Evolutionary conservation across 1,140 invertebrate species (phyloP).

Genomic region (Trialeurodes vaporariorum): DNA sequence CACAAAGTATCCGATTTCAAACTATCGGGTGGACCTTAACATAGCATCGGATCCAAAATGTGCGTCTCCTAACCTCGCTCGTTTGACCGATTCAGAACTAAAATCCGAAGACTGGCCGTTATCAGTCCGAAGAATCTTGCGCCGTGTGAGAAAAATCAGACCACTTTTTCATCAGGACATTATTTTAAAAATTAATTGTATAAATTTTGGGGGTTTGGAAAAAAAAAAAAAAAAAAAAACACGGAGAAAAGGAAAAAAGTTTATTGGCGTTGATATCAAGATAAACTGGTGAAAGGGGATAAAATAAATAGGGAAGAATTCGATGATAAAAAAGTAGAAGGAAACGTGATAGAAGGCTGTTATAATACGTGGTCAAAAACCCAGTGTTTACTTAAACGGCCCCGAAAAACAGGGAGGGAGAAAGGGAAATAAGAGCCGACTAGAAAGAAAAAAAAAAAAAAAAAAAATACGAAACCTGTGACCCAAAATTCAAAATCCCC

Average conservation of each 20-base stretch:
- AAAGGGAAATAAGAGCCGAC: not conserved
- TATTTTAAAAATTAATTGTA: not conserved
- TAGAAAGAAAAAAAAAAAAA: too few species aligned
- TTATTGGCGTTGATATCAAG: not conserved
- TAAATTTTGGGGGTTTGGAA: too few species aligned
- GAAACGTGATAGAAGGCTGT: too few species aligned
- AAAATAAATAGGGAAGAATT: not conserved
- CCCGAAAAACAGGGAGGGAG: too few species aligned
- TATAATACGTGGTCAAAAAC: not conserved
- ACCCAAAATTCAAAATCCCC: not conserved
- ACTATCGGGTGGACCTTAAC: too few species aligned
- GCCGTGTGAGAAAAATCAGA: not conserved
- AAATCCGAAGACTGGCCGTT: too few species aligned
- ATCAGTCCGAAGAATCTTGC: not conserved
- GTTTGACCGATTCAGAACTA: not conserved
- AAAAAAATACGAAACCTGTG: not conserved
- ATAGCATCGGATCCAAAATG: too few species aligned
- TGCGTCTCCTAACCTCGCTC: too few species aligned
- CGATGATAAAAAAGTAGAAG: too few species aligned
- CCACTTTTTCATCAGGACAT: not conserved
- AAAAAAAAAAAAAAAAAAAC: too few species aligned
- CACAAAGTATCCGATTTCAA: too few species aligned
- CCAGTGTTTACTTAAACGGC: too few species aligned
- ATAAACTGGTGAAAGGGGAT: not conserved
- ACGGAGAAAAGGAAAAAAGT: not conserved